Conservation (phyloP, 2,113 vertebrate genomes). For the Pipra filicauda region DNA sequence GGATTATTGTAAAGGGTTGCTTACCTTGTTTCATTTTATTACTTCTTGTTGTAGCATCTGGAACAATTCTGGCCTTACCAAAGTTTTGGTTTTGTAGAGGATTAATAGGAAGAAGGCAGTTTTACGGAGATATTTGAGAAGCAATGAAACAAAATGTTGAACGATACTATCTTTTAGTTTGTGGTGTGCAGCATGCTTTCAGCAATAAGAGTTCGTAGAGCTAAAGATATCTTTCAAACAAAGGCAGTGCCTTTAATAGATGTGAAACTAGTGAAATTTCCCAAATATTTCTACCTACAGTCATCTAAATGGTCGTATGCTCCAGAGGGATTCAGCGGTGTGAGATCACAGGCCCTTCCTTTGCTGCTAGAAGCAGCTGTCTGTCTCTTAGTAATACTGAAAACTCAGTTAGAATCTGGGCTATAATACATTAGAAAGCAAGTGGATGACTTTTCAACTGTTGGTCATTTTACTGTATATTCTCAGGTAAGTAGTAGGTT, state of each 20-base stretch:
- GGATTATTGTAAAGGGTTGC: conserved; percentile 31
- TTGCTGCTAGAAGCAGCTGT: background rate
- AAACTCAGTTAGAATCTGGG: background rate
- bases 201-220: background rate
- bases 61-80: conserved; percentile 49
- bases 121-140: conserved; percentile 54
- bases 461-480: background rate
- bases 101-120: conserved; percentile 37
- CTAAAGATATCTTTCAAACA: background rate
- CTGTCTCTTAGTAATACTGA: background rate
- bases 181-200: background rate
- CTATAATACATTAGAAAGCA: background rate
- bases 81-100: conserved; percentile 42
- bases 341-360: background rate
- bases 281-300: background rate
- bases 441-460: background rate
- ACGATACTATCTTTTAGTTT: background rate
- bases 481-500: background rate
- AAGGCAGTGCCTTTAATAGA: background rate
- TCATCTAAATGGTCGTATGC: background rate
- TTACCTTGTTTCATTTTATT: conserved; percentile 63
- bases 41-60: conserved; percentile 63
- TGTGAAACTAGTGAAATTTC: background rate
- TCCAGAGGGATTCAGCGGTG: background rate
- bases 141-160: conserved; percentile 40